phyloP scores from a whole-genome alignment of 2,888 invertebrate genomes.

The Dasypolia templi region DNA sequence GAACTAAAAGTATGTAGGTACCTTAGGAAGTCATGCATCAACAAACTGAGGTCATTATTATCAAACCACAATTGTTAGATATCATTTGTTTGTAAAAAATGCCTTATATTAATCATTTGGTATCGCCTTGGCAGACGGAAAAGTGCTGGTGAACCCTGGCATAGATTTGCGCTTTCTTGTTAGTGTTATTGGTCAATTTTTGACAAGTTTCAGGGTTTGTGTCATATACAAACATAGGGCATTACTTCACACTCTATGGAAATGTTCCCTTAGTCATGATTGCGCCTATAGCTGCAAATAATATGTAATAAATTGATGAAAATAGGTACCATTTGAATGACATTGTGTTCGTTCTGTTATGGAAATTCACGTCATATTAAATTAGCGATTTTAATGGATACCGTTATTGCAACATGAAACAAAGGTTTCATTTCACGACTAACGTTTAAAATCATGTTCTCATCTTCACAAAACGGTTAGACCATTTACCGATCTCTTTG shows the following conservation, averaged over 20 bases:
- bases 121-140: slow-evolving; percentile 60
- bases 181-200: slow-evolving; percentile 34
- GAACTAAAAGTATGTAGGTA: slow-evolving; percentile 76
- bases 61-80: slow-evolving; percentile 61
- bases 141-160: slow-evolving; percentile 51
- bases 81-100: slow-evolving; percentile 58
- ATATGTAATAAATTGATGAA: slow-evolving; percentile 14
- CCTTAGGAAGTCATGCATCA: slow-evolving; percentile 66
- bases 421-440: slow-evolving; percentile 4
- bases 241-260: slow-evolving; percentile 30
- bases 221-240: slow-evolving; percentile 26
- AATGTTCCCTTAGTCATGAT: slow-evolving; percentile 31
- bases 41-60: slow-evolving; percentile 60
- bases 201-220: slow-evolving; percentile 33
- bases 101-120: slow-evolving; percentile 48
- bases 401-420: slow-evolving; percentile 18
- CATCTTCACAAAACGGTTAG: not conserved
- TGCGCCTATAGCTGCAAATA: not conserved
- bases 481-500: slow-evolving; percentile 1
- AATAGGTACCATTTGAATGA: not conserved
- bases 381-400: slow-evolving; percentile 19
- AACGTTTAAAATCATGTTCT: not conserved
- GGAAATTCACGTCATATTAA: slow-evolving; percentile 22
- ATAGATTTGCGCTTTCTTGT: slow-evolving; percentile 52
- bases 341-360: slow-evolving; percentile 2